Base-by-base conservation (phyloP, 2,113 vertebrate species). In the Rhombomys opimus region DNA sequence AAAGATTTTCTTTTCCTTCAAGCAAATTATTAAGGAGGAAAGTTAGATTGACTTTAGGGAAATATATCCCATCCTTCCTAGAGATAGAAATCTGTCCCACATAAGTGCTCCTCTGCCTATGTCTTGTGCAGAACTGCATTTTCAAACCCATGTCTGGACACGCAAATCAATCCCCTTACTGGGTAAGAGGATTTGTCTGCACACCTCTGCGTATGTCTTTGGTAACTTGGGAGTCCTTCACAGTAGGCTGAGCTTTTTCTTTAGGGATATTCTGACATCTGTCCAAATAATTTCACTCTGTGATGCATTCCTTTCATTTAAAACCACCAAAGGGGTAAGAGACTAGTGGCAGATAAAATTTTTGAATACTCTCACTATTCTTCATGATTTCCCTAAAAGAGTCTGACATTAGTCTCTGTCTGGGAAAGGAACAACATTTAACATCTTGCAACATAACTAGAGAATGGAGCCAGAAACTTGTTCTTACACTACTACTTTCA, bases 141-240 rank as follows among this genome's bases (percentile, higher is more conserved):
- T 98, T 97, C 96, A 98, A 98, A 98, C 98, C 97, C 89, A 95
- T 93, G 95, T 97, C 97, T 95, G 96, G 95, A 98, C 98, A 98
- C 0, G 90, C 27, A 0, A 93, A 94, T 98, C 98, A 98, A 99
- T 99, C 98, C 97, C 97, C 98, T 98, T 99, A 98, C 78, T 57
- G 80, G 95, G 93, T 98, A 98, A 99, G 96, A 98, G 98, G 98
- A 98, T 99, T 99, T 99, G 97, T 96, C 98, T 97, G 96, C 98
- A 98, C 98, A 98, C 97, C 97, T 98, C 97, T 98, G 97, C 97
- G 98, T 96, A 96, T 78, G 97, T 95, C 96, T 98, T 98, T 97
- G 95, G 98, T 98, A 98, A 97, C 27, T 12, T 95, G 96, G 94
- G 96, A 98, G 97, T 98, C 90, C 94, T 98, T 97, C 98, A 98